phyloP scores from a whole-genome alignment of 1,140 invertebrate species.

The Batillaria attramentaria region DNA sequence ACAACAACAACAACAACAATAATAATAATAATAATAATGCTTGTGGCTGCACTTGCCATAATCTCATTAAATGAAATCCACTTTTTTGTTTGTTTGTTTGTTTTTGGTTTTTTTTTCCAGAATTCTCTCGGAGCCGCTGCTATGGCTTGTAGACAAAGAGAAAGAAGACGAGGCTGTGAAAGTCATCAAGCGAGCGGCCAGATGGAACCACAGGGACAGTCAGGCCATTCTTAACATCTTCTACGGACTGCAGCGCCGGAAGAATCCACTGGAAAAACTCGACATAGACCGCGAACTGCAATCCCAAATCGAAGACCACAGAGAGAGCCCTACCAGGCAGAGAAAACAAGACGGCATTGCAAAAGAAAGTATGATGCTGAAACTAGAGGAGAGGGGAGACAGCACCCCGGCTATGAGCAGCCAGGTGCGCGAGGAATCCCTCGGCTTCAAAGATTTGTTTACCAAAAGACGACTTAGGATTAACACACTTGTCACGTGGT shows the following conservation, averaged over 20 bases:
- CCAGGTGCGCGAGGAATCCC: neutral
- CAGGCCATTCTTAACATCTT: neutral
- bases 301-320: neutral
- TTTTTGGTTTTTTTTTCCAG: neutral
- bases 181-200: slow-evolving; percentile 24
- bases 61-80: neutral
- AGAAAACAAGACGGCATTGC: neutral
- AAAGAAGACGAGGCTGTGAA: neutral
- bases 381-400: too few species aligned
- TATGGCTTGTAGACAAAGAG: slow-evolving; percentile 24
- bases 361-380: neutral
- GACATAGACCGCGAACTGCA: neutral
- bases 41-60: neutral
- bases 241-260: neutral
- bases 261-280: neutral
- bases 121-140: slow-evolving; percentile 2
- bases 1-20: neutral
- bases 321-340: neutral
- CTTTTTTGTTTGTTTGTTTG: neutral
- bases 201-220: neutral
- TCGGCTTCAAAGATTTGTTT: neutral
- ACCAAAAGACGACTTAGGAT: neutral
- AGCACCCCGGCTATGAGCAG: too few species aligned
- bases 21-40: neutral
- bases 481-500: neutral